Percentiles rank a stretch among this genome's conserved stretches.
Conservation (phyloP, 2,797 vertebrate genomes). For the Acanthurus leucopareius region DNA sequence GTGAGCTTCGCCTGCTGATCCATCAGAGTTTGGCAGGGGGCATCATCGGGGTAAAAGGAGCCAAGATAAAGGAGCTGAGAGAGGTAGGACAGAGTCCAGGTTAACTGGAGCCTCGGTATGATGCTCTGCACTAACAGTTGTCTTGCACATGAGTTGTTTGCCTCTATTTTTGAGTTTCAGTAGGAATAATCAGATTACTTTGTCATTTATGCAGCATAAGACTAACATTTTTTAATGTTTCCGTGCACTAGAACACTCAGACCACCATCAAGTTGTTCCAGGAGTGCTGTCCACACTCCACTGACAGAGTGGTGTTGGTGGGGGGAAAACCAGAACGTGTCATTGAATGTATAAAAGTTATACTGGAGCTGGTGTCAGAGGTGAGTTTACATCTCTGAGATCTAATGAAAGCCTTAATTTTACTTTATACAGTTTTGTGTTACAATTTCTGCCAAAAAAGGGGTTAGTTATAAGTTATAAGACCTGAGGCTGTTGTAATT, state of each 20-base stretch:
- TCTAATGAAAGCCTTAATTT: conserved; percentile 8
- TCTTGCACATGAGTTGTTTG: neutral
- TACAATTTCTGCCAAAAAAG: conserved; percentile 1
- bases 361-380: conserved; percentile 97
- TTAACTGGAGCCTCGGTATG: neutral
- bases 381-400: conserved; percentile 71
- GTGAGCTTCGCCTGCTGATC: conserved; percentile 95
- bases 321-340: conserved; percentile 97
- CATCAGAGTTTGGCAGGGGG: conserved; percentile 98
- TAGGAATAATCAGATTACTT: neutral
- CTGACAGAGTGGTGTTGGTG: conserved; percentile 96
- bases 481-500: neutral
- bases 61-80: conserved; percentile 98
- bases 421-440: neutral
- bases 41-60: conserved; percentile 98
- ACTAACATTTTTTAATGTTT: conserved; percentile 5
- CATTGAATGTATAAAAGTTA: conserved; percentile 98
- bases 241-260: conserved; percentile 90
- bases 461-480: neutral
- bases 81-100: conserved; percentile 86
- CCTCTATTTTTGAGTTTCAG: neutral
- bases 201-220: neutral
- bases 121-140: conserved; percentile 13
- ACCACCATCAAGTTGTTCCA: conserved; percentile 99
- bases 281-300: conserved; percentile 98